These are phyloP conservation scores for Luscinia luscinia DNA, from an alignment of 2,797 vertebrate species.

Conservation along the genomic window DNA sequence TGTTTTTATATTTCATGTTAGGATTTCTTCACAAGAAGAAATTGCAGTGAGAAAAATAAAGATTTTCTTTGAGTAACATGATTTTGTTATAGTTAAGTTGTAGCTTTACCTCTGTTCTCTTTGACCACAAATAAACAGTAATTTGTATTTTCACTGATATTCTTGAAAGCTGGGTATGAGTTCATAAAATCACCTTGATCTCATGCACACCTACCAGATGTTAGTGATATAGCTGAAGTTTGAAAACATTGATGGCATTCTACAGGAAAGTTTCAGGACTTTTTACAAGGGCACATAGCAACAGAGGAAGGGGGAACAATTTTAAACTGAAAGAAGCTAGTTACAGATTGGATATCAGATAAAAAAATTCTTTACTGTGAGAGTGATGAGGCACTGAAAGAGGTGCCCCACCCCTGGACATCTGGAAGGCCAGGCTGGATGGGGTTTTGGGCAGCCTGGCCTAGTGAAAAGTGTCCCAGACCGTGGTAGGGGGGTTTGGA, in stretches of 20 bases:
- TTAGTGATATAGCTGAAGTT: neutral
- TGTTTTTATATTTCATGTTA: neutral
- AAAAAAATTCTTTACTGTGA: neutral
- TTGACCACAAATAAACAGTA: neutral
- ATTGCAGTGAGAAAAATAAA: neutral
- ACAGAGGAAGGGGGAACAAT: neutral
- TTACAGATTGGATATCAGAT: neutral
- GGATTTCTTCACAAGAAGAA: neutral
- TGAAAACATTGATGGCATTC: neutral
- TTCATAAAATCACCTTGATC: neutral
- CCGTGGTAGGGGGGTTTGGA: neutral
- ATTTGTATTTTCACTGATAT: neutral
- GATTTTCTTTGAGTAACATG: neutral
- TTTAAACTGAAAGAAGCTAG: neutral
- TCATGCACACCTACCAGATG: neutral
- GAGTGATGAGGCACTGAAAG: neutral
- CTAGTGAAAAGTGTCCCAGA: neutral
- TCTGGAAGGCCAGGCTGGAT: neutral
- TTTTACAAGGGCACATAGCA: neutral
- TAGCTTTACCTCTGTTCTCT: neutral
- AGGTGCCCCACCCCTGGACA: rapidly evolving
- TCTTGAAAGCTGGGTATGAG: neutral
- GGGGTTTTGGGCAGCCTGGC: neutral
- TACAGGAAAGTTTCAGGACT: neutral
- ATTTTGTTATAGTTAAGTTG: neutral